Conservation (phyloP, 1,140 invertebrate genomes). For the Bombus vancouverensis region DNA sequence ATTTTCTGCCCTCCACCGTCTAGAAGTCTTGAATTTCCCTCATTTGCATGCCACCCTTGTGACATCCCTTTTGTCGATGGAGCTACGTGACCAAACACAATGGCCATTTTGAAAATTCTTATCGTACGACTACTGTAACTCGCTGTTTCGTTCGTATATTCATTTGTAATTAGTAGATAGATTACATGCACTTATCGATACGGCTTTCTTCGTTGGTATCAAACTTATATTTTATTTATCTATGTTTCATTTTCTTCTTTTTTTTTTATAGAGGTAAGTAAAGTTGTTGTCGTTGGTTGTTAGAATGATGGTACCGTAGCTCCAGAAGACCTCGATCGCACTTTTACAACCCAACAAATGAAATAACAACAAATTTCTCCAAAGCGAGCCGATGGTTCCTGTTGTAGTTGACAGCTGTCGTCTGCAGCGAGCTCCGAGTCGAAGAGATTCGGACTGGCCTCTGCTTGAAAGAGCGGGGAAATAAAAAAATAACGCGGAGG, state of each 20-base stretch:
- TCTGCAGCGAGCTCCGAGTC: slow-evolving; percentile 78
- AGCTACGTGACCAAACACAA: slow-evolving; percentile 47
- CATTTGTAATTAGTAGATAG: not conserved
- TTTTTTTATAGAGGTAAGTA: slow-evolving; percentile 40
- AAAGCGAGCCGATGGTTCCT: slow-evolving; percentile 72
- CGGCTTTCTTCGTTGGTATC: not conserved
- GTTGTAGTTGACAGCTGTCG: slow-evolving; percentile 77
- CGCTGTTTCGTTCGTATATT: not conserved
- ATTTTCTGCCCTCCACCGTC: not conserved
- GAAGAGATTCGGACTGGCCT: slow-evolving; percentile 67
- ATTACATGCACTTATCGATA: not conserved
- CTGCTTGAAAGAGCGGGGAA: slow-evolving; percentile 42
- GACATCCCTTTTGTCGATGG: slow-evolving; percentile 39
- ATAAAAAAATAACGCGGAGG: not conserved
- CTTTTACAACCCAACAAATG: slow-evolving; percentile 60
- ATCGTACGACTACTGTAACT: not conserved
- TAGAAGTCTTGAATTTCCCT: not conserved
- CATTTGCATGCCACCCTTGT: slow-evolving; percentile 61
- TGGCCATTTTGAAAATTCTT: not conserved
- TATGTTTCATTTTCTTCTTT: not conserved
- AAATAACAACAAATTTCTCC: slow-evolving; percentile 63
- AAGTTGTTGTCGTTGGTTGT: not conserved
- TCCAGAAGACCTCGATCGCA: slow-evolving; percentile 54
- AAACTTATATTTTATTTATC: not conserved
- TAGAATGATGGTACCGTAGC: slow-evolving; percentile 48